phyloP scores from a whole-genome alignment of 2,888 invertebrate species.

The Morinoia aosen region DNA sequence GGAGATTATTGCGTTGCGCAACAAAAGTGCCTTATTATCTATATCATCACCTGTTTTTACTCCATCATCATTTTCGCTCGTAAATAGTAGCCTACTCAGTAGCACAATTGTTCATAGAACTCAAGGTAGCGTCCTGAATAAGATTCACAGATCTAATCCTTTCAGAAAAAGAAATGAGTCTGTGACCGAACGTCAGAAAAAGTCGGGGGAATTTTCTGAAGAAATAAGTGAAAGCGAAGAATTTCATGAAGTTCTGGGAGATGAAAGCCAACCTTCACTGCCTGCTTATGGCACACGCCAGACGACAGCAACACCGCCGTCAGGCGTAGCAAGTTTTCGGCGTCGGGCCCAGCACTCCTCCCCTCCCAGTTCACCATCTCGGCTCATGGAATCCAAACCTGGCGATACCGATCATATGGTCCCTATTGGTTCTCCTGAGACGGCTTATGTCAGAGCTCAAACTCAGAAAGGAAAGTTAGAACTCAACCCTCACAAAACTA shows the following conservation, averaged over 20 bases:
- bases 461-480: not conserved
- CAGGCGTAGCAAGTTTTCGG: not conserved
- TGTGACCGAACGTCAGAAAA: not conserved
- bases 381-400: not conserved
- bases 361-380: not conserved
- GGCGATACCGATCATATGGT: not conserved
- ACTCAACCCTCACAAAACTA: not conserved
- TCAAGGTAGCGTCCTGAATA: not conserved
- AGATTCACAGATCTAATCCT: not conserved
- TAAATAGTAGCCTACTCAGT: not conserved
- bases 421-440: not conserved
- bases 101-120: not conserved
- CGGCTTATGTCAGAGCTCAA: not conserved
- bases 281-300: not conserved
- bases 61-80: not conserved
- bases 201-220: not conserved
- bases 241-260: not conserved
- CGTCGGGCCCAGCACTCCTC: not conserved
- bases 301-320: not conserved
- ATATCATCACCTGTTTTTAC: not conserved
- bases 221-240: not conserved
- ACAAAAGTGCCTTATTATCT: not conserved
- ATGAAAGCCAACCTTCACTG: not conserved
- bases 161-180: not conserved
- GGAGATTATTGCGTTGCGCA: not conserved